phyloP scores from a whole-genome alignment of 2,113 vertebrate species.

The Peromyscus californicus region DNA sequence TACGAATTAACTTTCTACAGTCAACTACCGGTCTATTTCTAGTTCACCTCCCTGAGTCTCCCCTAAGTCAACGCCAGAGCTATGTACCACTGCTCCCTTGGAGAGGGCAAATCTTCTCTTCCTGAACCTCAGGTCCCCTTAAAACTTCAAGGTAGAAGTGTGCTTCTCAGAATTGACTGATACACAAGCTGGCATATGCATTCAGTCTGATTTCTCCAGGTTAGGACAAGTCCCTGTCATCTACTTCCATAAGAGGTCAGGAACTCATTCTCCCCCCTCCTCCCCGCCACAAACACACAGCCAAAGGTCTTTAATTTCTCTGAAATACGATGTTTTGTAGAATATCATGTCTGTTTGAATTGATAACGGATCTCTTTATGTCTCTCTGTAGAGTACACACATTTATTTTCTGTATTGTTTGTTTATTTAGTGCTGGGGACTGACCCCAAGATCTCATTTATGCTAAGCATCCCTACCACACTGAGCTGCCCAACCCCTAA shows the following conservation, averaged over 20 bases:
- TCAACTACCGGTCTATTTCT: neutral
- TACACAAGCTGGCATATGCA: neutral
- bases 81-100: neutral
- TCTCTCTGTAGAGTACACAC: neutral
- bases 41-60: conserved; percentile 37
- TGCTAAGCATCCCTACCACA: neutral
- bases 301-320: neutral
- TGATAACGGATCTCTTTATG: neutral
- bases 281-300: neutral
- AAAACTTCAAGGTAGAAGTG: neutral
- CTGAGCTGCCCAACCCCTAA: neutral
- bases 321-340: neutral
- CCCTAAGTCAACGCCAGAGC: neutral
- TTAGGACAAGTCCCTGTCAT: neutral
- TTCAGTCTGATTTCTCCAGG: neutral
- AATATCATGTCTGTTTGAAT: neutral
- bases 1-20: conserved; percentile 66
- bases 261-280: neutral
- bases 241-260: neutral
- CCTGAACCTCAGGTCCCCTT: neutral
- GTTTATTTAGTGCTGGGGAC: neutral
- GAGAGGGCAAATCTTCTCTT: neutral
- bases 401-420: neutral
- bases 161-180: neutral
- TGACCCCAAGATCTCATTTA: neutral